Evolutionary conservation across 2,797 vertebrate species (phyloP), one percentile per base, ranked within the genome.

Genomic region (Anguilla marmorata): DNA sequence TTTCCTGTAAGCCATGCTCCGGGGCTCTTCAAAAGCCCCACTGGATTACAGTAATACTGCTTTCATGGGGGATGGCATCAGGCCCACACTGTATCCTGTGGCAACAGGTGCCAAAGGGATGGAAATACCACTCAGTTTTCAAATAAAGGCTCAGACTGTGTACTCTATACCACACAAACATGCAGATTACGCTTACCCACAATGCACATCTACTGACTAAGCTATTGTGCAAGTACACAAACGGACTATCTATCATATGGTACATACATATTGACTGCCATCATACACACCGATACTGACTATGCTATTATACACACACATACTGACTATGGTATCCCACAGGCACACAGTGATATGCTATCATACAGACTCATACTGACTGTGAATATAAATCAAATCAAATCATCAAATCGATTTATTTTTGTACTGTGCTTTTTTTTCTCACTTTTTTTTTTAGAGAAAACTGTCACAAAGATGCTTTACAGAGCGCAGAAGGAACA

Each of bases 31-130:
- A 90, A 94, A 95, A 95, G 92, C 93, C 93, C 92, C 82, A 50
- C 56, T 85, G 95, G 95, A 95, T 96, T 96, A 95, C 74, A 87
- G 89, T 93, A 94, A 95, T 94, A 87, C 91, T 92, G 91, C 87
- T n/a, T 27, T 86, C 90, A 84, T 74, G 85, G 90, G 86, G 91
- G 91, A 94, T 94, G 92, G 90, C 91, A 91, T 87, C 87, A 87
- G 41, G n/a, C 90, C 85, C 79, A 27, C 76, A 66, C 24, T 30
- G 14, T 33, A 41, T 30, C 50, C 56, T 21, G 30, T 58, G 86
- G 37, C 48, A n/a, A 12, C 19, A 88, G 88, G 89, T 30, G 87
- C 89, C 63, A 74, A 84, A 60, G 86, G 84, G 86, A 90, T 66
- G 72, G 86, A 30, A 33, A 45, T 66, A 33, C 87, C 91, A 86